A percentile compares a stretch with the other conserved stretches of the same genome.
These are phyloP conservation scores for Orussus abietinus DNA, from an alignment of 1,140 invertebrate species.

Conservation along the genomic window DNA sequence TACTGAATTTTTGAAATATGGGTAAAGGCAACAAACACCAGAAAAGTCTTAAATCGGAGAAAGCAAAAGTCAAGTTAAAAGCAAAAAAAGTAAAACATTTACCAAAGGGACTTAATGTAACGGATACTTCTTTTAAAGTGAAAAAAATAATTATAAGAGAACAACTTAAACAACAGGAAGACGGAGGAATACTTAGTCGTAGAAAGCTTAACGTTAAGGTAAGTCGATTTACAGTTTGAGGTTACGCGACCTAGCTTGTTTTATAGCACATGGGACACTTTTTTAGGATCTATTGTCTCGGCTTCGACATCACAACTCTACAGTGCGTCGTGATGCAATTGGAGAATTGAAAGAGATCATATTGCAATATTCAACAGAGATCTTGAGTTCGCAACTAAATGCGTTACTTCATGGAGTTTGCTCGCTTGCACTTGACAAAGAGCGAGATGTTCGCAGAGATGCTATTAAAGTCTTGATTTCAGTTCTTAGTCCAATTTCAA, in stretches of 20 bases:
- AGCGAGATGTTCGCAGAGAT: slow-evolving; percentile 65
- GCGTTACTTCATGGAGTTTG: slow-evolving; percentile 66
- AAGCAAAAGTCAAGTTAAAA: slow-evolving; percentile 74
- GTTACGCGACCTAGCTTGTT: slow-evolving; percentile 5
- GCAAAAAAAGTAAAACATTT: slow-evolving; percentile 59
- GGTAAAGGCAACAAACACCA: slow-evolving; percentile 58
- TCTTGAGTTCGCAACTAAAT: slow-evolving; percentile 61
- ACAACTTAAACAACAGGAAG: slow-evolving; percentile 65
- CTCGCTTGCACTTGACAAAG: slow-evolving; percentile 67
- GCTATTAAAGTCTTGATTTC: slow-evolving; percentile 65
- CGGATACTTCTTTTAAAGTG: slow-evolving; percentile 82
- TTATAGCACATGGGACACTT: slow-evolving; percentile 17
- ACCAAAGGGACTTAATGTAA: slow-evolving; percentile 79
- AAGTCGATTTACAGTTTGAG: slow-evolving; percentile 21
- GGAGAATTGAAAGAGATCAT: slow-evolving; percentile 70
- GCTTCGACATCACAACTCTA: slow-evolving; percentile 74
- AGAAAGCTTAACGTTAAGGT: slow-evolving; percentile 71
- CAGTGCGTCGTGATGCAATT: slow-evolving; percentile 65
- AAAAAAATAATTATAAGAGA: slow-evolving; percentile 78
- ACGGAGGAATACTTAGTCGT: slow-evolving; percentile 62
- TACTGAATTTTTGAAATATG: slow-evolving; percentile 38
- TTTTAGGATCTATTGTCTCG: slow-evolving; percentile 68
- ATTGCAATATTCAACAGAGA: slow-evolving; percentile 51
- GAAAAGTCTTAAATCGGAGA: slow-evolving; percentile 71
- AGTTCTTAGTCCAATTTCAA: slow-evolving; percentile 57